Conservation (phyloP, 1,140 invertebrate genomes). For the Lepidurus apus region DNA sequence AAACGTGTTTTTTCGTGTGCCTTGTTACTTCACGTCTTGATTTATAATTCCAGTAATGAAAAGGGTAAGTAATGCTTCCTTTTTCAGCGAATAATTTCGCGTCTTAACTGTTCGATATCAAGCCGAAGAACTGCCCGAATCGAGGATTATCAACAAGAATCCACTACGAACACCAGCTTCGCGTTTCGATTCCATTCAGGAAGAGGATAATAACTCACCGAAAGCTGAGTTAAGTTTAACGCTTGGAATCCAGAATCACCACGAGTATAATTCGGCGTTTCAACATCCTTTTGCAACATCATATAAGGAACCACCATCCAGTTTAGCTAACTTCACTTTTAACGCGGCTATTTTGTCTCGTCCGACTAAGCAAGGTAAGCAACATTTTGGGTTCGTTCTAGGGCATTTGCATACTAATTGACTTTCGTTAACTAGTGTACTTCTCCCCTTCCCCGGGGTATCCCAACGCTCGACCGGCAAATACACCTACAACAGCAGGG, state of each 20-base stretch:
- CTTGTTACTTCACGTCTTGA: not conserved
- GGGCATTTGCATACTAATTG: too few species aligned
- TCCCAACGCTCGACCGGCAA: not conserved
- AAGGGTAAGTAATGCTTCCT: not conserved
- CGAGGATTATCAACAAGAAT: not conserved
- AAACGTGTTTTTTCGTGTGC: not conserved
- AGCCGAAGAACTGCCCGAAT: not conserved
- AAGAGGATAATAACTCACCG: not conserved
- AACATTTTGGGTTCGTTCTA: not conserved
- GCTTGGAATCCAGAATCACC: not conserved
- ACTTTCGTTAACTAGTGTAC: not conserved
- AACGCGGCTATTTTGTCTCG: conserved; percentile 1
- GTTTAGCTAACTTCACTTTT: not conserved
- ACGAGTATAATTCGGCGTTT: not conserved
- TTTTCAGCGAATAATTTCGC: not conserved
- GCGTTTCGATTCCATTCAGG: not conserved
- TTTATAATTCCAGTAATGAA: not conserved
- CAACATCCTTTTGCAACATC: not conserved
- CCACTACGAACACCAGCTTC: conserved; percentile 6
- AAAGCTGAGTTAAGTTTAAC: conserved; percentile 4
- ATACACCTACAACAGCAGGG: not conserved
- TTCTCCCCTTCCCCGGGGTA: not conserved
- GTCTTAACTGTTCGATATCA: not conserved
- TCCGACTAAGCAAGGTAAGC: not conserved
- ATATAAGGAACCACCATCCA: not conserved